These are phyloP conservation scores for Orchesellides sinensis DNA, from an alignment of 2,888 invertebrate species.

Conservation along the genomic window DNA sequence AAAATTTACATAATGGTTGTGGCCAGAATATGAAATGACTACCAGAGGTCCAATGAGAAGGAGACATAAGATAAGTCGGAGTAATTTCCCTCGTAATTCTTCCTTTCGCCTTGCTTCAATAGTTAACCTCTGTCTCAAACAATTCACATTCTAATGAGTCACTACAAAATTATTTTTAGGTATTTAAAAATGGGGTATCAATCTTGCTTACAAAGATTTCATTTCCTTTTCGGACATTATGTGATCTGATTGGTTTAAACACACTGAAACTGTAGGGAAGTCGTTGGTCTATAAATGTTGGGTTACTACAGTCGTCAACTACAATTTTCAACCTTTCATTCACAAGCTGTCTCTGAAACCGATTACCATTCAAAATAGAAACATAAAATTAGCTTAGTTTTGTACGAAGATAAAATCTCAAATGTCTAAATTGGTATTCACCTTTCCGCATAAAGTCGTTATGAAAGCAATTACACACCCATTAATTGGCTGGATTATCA, in stretches of 20 bases:
- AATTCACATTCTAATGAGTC: not conserved
- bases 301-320: not conserved
- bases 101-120: conserved; percentile 60
- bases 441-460: conserved; percentile 16
- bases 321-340: conserved; percentile 53
- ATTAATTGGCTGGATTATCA: conserved; percentile 63
- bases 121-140: conserved; percentile 34
- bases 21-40: conserved; percentile 46
- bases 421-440: not conserved
- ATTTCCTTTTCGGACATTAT: conserved; percentile 51
- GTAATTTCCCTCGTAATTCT: conserved; percentile 34
- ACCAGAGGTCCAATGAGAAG: conserved; percentile 50
- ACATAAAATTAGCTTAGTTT: no score
- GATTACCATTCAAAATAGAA: not conserved
- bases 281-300: not conserved
- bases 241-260: conserved; percentile 38
- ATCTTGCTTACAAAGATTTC: conserved; percentile 58
- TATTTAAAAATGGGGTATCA: not conserved
- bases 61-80: conserved; percentile 41
- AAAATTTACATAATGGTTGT: conserved; percentile 39
- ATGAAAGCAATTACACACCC: conserved; percentile 38
- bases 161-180: not conserved
- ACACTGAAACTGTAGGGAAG: conserved; percentile 23
- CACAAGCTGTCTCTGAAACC: not conserved
- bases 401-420: no score